phyloP scores from a whole-genome alignment of 2,797 vertebrate species.

The Labroides dimidiatus region DNA sequence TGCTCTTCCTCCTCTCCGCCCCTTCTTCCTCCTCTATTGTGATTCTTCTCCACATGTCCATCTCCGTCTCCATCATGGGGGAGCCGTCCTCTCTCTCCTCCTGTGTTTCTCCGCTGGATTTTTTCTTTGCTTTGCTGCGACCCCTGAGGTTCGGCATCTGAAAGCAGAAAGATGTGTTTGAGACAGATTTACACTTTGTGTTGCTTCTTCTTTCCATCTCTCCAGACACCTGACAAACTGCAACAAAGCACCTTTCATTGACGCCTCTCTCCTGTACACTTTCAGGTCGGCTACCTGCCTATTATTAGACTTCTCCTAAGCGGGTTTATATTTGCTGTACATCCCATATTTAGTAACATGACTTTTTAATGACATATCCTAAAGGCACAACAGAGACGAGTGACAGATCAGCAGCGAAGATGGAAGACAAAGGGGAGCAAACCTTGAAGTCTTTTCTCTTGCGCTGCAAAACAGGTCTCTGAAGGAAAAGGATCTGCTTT shows the following conservation, averaged over 20 bases:
- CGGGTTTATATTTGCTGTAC: slow-evolving; percentile 64
- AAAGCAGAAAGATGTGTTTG: slow-evolving; percentile 70
- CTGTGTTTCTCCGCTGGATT: slow-evolving; percentile 53
- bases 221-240: slow-evolving; percentile 77
- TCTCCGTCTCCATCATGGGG: slow-evolving; percentile 73
- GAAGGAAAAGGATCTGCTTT: slow-evolving; percentile 98
- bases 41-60: slow-evolving; percentile 65
- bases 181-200: slow-evolving; percentile 64
- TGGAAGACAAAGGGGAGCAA: slow-evolving; percentile 64
- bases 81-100: slow-evolving; percentile 73
- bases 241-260: slow-evolving; percentile 71
- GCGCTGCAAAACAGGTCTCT: slow-evolving; percentile 93
- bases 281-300: slow-evolving; percentile 58
- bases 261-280: slow-evolving; percentile 71
- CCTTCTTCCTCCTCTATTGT: slow-evolving; percentile 57
- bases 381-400: slow-evolving; percentile 53
- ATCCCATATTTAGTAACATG: slow-evolving; percentile 75
- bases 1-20: slow-evolving; percentile 37
- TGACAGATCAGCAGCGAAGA: slow-evolving; percentile 56
- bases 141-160: slow-evolving; percentile 84
- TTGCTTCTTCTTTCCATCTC: slow-evolving; percentile 55
- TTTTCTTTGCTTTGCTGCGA: slow-evolving; percentile 79
- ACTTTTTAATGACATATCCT: slow-evolving; percentile 67
- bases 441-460: slow-evolving; percentile 97
- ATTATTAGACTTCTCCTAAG: slow-evolving; percentile 72